Conservation (phyloP, 2,797 vertebrate species). For the Borostomias antarcticus region DNA sequence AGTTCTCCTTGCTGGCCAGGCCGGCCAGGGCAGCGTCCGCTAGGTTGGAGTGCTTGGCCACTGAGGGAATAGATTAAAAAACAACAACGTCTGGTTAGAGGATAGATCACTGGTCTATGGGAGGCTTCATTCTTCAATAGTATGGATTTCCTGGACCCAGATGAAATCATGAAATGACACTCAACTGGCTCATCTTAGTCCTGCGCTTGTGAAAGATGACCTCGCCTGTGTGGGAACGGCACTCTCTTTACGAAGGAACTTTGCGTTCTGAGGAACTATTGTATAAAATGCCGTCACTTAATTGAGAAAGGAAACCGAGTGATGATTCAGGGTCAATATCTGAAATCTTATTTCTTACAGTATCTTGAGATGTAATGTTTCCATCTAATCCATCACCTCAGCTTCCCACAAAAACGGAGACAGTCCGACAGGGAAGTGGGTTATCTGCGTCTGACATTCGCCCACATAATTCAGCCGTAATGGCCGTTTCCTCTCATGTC, state of each 20-base stretch:
- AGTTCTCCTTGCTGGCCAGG: constrained; percentile 85
- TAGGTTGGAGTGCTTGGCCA: constrained; percentile 83
- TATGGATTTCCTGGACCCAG: not conserved
- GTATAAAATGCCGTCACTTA: not conserved
- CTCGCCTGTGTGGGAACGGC: no score
- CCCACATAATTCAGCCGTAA: not conserved
- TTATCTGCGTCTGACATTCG: not conserved
- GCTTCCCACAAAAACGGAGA: not conserved
- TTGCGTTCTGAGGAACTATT: not conserved
- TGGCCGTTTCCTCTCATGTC: constrained; percentile 21
- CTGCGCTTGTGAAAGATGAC: no score
- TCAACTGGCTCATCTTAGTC: no score
- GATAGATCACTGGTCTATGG: not conserved
- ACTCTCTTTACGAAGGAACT: no score
- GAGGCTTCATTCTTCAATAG: not conserved
- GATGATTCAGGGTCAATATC: not conserved
- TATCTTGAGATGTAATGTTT: not conserved
- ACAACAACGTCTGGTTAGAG: not conserved
- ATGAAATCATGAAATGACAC: not conserved
- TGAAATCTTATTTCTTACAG: not conserved
- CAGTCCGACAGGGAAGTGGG: not conserved
- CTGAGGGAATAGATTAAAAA: constrained; percentile 46
- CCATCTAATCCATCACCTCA: not conserved
- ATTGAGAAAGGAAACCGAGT: not conserved
- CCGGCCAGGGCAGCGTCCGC: constrained; percentile 80